Base-by-base conservation (phyloP, 1,140 invertebrate genomes). In the Drosophila orena region DNA sequence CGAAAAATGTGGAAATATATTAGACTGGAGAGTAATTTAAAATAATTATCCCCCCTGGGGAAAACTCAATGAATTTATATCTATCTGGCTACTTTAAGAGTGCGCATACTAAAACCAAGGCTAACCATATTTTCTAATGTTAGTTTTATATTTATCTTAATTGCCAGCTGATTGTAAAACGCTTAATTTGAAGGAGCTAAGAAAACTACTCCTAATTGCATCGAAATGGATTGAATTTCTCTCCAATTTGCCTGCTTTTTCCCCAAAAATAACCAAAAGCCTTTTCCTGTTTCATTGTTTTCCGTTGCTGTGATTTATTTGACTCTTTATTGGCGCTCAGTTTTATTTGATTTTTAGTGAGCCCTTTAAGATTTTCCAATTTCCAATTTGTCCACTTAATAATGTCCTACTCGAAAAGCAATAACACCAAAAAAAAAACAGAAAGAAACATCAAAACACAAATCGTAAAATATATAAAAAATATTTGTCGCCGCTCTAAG, bases 351-450 rank as follows among this genome's bases (percentile, higher is more conserved):
- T 57, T 79, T 83, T 83, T 79, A 77, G 88, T 61, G 69, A 46
- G 22, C 68, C 42, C 77, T 60, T 62, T 15, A 35, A 43, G 79
- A 81, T 62, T 88, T 62, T 52, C 27, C 43, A 77, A 86, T 77
- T 88, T 79, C 27, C 43, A 77, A 86, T 77, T 88, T 83, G 84
- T 79, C 40, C 70, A 76, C 75, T 83, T 83, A 49, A 76, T 72
- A 69, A 61, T 60, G 53, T 56, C 64, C 37, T 65, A 77, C 57
- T 77, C 56, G 42, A 76, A 76, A 49, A 56, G 38, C 46, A 49
- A 77, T 72, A 60, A 78, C 37, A 38, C 20, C 20, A 12, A 0
- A 15, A 17, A 0, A 15, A 17, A 14, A 37, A 49, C 40, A 69
- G 24, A 30, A 37, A 44, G 20, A 47, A 61, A 42, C 46, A 72